A percentile compares a stretch with the other conserved stretches of the same genome.
phyloP scores from a whole-genome alignment of 2,113 vertebrate genomes.

The Pyrgilauda ruficollis region DNA sequence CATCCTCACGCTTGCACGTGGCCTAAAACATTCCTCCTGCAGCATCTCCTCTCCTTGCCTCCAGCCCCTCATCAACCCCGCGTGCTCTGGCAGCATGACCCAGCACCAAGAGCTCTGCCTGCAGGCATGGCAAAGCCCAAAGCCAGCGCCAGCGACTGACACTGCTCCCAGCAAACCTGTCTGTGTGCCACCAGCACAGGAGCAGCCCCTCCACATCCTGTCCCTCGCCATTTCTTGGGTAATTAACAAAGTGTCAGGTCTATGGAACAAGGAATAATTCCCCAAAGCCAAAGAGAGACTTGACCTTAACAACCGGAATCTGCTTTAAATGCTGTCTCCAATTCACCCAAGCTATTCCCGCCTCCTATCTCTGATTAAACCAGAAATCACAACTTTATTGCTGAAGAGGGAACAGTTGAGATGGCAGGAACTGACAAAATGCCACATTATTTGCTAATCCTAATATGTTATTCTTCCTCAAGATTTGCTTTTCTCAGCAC shows the following conservation, averaged over 20 bases:
- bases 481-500: constrained; percentile 87
- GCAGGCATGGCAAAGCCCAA: neutral
- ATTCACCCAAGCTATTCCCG: neutral
- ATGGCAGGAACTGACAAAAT: constrained; percentile 78
- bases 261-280: neutral
- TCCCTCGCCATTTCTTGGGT: neutral
- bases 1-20: neutral
- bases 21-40: neutral
- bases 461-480: constrained; percentile 90
- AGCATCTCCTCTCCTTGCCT: neutral
- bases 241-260: neutral
- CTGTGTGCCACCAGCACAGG: neutral
- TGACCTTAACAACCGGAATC: constrained; percentile 32
- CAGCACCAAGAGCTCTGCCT: neutral
- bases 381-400: constrained; percentile 68
- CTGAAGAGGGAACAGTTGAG: constrained; percentile 56
- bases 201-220: neutral
- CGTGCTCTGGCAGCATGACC: accelerated
- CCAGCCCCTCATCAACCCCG: accelerated
- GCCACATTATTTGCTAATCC: constrained; percentile 88
- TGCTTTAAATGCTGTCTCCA: neutral
- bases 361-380: constrained; percentile 44
- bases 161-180: neutral
- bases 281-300: neutral
- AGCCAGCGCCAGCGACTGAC: accelerated